Evolutionary conservation across 2,888 invertebrate species (phyloP), one percentile per base, ranked within the genome.

Genomic region (Oeneis ivallda): DNA sequence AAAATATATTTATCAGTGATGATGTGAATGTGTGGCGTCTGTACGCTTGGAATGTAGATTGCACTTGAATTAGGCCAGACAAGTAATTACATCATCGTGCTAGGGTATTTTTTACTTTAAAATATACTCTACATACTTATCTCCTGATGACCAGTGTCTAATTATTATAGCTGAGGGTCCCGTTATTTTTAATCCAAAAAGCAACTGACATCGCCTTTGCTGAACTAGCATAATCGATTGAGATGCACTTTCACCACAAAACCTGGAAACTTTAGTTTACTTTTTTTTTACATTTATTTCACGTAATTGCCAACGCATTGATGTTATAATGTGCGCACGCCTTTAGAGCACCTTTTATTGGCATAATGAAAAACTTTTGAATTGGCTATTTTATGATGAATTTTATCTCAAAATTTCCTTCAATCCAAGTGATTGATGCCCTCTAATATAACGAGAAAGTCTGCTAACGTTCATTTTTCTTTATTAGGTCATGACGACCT

Each of bases 401-500:
- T 56, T 56, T 56, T 56, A 56, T 41, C 56, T 56, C 41, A 39
- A 56, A 56, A 41, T 34, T 43, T 62, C 57, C 19, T 64, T 59
- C 47, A 60, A 54, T 64, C 43, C 17, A 39, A 19, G 15, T 64
- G 67, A 67, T 64, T 64, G 67, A 67, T 67, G 67, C 34, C 41
- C 34, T 59, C 6, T 64, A 60, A 64, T 60, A 37, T 58, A 41
- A 19, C 56, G 11, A 13, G 11, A 15, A 37, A 53, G 53, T 5
- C 34, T 11, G 8, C 4, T 37, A 53, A 9, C 15, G 53, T 53
- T 9, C 2, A 37, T 13, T 3, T 50, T 32, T 13, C 26, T 37
- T 37, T 7, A 37, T 4, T 11, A 41, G 15, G 47, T 47, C 17
- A 15, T 3, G 9, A 17, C 2, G 17, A 17, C 2, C 9, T 17